phyloP scores from a whole-genome alignment of 2,113 vertebrate species.

The Forbesichthys papilliferus region DNA sequence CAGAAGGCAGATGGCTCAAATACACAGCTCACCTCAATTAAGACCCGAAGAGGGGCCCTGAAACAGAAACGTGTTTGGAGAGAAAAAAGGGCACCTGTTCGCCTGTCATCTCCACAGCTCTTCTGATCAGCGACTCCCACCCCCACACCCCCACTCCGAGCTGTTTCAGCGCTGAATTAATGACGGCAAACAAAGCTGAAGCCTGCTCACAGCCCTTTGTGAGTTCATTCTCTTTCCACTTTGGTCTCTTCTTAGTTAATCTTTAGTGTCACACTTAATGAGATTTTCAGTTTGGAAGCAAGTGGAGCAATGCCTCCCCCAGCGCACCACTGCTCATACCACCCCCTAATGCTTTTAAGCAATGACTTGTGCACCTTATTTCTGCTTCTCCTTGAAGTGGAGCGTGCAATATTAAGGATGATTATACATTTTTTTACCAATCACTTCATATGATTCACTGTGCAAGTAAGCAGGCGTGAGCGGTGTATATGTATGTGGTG shows the following conservation, averaged over 20 bases:
- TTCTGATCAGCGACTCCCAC: conserved; percentile 56
- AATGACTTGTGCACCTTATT: conserved; percentile 41
- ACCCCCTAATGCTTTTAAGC: conserved; percentile 51
- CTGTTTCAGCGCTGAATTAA: conserved; percentile 66
- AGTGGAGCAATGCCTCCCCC: conserved; percentile 68
- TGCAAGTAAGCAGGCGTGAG: conserved; percentile 30
- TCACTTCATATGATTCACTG: conserved; percentile 42
- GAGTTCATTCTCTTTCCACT: conserved; percentile 69
- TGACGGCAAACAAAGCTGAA: conserved; percentile 71
- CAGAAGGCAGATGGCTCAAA: conserved; percentile 75
- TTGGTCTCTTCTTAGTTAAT: conserved; percentile 74
- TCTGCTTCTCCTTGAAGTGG: conserved; percentile 30
- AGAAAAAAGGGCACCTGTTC: conserved; percentile 65
- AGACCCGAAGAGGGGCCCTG: conserved; percentile 54
- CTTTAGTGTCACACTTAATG: conserved; percentile 77
- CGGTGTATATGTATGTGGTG: conserved; percentile 14
- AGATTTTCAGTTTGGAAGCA: conserved; percentile 75
- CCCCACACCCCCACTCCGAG: conserved; percentile 43
- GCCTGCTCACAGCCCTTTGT: conserved; percentile 57
- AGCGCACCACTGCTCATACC: conserved; percentile 42
- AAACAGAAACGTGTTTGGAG: conserved; percentile 54
- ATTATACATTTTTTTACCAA: conserved; percentile 42
- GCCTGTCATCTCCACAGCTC: conserved; percentile 56
- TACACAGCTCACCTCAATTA: conserved; percentile 66
- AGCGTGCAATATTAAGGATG: conserved; percentile 44